Percentiles rank a stretch among this genome's conserved stretches.
Conservation (phyloP, 2,113 vertebrate genomes). For the Rattus norvegicus region GRCr8 NC_086020.1:131009501-131010000, state of each 20-base stretch:
- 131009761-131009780: neutral
- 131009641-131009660: neutral
- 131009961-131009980: neutral
- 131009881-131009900: neutral
- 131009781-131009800: neutral
- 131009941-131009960: neutral
- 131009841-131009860: neutral
- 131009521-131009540: neutral
- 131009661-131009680: constrained; percentile 8
- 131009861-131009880: neutral
- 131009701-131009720: neutral
- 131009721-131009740: neutral
- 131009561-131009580: neutral
- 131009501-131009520: neutral
- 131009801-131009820: neutral
- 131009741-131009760: neutral
- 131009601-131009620: neutral
- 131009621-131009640: neutral
- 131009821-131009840: neutral
- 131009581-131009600: neutral
- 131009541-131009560: neutral
- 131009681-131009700: neutral
- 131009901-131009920: neutral
- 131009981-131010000: neutral
- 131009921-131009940: fast-evolving